Evolutionary conservation across 2,797 vertebrate genomes (phyloP).

Genomic region (Forpus xanthops): DNA sequence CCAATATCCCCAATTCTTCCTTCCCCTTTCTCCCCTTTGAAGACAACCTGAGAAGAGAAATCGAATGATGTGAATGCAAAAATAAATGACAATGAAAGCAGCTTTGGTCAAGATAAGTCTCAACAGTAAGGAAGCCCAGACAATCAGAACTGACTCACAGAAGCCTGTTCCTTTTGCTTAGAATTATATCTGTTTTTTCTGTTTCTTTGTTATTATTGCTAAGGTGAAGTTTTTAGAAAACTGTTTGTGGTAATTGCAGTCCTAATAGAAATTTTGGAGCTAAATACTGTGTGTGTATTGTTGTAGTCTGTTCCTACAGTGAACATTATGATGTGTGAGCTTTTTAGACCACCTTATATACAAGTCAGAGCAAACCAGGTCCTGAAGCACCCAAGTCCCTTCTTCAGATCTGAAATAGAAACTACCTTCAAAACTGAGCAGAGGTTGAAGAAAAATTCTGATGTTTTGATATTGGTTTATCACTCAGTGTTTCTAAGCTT

Average conservation of each 20-base stretch:
- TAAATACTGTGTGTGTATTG: neutral
- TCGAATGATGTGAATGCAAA: neutral
- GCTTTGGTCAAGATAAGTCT: neutral
- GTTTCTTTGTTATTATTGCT: neutral
- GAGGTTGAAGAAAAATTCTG: neutral
- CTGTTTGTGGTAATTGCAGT: neutral
- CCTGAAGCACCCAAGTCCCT: neutral
- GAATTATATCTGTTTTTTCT: neutral
- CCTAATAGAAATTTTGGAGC: neutral
- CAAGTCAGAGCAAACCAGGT: neutral
- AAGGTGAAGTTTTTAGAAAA: neutral
- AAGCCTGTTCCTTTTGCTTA: neutral
- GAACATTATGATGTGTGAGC: neutral
- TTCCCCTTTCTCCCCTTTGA: slow-evolving; percentile 90
- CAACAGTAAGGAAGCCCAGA: neutral
- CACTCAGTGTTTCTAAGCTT: neutral
- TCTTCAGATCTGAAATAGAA: neutral
- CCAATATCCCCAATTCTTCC: slow-evolving; percentile 87
- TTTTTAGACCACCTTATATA: neutral
- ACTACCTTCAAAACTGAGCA: neutral
- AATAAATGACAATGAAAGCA: neutral
- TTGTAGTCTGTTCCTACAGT: neutral
- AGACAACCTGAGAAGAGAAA: slow-evolving; percentile 85
- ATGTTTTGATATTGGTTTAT: neutral
- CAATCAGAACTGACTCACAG: neutral